Evolutionary conservation across 2,888 invertebrate species (phyloP), one percentile per base, ranked within the genome.

Genomic region (Pheosia gnoma): DNA sequence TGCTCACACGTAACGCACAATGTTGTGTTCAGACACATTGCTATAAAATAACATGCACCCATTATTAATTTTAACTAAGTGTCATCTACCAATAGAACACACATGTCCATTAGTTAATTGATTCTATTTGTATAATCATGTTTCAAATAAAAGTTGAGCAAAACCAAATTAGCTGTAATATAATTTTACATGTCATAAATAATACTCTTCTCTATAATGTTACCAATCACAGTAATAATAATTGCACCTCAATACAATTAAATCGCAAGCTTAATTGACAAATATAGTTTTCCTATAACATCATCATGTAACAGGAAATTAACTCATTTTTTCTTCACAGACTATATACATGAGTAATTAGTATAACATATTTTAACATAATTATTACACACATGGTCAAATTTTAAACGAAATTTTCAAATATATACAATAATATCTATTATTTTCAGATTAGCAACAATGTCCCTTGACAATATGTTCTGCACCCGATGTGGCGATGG

Each of bases 401-500:
- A 41, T 3, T 0, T 7, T 43, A 43, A 43, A 47, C 8, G 0
- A 3, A 4, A 47, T 3, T 41, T 41, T 41, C 8, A 41, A 8
- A 7, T 5, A 8, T 7, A 5, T 41, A 41, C 41, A 3, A 41
- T 41, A 41, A 41, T 7, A 41, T 7, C 1, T 41, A 59, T 62
- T 59, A 60, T 61, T 89, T 89, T 60, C 82, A 94, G 93, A 71
- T 78, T 93, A 79, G 89, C 89, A 54, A 94, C 90, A 70, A 98
- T 98, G 98, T 97, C 98, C 71, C 91, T 98, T 88, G 97, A 97
- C 84, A 97, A 97, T 83, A 98, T 98, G 97, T 96, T 96, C 84
- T 99, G 99, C 93, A 97, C 97, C 82, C 97, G 99, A 63, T 99
- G 99, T 91, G 96, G 97, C 67, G 99, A 99, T 82, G 98, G 98